Evolutionary conservation across 2,113 vertebrate genomes (phyloP).

Genomic region (Mormyrus lacerda): DNA sequence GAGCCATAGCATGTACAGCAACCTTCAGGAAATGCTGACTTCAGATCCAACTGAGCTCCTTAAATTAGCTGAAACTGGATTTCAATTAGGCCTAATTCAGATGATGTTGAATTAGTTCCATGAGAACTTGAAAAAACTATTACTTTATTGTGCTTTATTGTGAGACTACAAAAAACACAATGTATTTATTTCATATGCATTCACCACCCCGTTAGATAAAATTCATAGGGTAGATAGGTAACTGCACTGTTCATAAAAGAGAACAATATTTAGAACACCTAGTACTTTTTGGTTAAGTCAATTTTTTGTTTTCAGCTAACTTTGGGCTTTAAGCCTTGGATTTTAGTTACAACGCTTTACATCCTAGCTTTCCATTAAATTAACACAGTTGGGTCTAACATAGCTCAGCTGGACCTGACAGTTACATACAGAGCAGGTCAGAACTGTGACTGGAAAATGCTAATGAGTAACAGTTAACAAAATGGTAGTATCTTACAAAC

Average conservation of each 20-base stretch:
- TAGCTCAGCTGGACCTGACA: not conserved
- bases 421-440: not conserved
- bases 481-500: not conserved
- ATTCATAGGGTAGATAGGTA: not conserved
- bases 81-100: not conserved
- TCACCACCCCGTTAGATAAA: not conserved
- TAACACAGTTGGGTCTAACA: not conserved
- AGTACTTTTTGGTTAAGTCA: not conserved
- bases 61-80: no score
- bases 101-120: not conserved
- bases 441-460: not conserved
- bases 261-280: not conserved
- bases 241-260: not conserved
- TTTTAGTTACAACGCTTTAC: not conserved
- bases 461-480: not conserved
- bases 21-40: not conserved
- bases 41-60: not conserved
- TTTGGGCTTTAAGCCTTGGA: not conserved
- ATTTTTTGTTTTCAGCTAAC: not conserved
- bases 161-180: not conserved
- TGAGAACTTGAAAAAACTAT: not conserved
- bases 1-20: not conserved
- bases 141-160: not conserved
- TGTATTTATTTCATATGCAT: not conserved
- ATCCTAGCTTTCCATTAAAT: not conserved